These are phyloP conservation scores for Macrobrachium nipponense DNA, from an alignment of 1,140 invertebrate species.

Conservation along the genomic window DNA sequence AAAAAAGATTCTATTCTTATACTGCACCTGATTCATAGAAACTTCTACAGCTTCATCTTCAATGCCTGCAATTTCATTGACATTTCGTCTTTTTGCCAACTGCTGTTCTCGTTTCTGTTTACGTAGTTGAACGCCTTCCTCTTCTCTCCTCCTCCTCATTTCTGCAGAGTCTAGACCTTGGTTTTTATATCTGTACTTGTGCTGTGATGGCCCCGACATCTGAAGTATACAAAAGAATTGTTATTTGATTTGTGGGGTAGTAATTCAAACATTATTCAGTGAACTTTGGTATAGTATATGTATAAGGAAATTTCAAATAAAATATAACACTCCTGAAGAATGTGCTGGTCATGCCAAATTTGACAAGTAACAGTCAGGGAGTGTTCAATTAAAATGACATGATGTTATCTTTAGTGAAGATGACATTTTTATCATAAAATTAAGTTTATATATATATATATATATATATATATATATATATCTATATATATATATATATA, in stretches of 20 bases:
- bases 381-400: too few species aligned
- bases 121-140: conserved; percentile 94
- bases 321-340: too few species aligned
- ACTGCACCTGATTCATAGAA: conserved; percentile 46
- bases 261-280: background rate
- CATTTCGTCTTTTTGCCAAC: conserved; percentile 92
- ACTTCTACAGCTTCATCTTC: conserved; percentile 56
- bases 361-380: too few species aligned
- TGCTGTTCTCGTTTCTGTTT: conserved; percentile 96
- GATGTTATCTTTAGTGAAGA: too few species aligned
- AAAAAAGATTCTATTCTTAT: too few species aligned
- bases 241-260: background rate
- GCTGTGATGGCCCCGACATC: conserved; percentile 67
- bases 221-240: conserved; percentile 7
- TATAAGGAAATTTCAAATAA: background rate
- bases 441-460: too few species aligned
- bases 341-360: too few species aligned
- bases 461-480: too few species aligned
- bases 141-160: conserved; percentile 89
- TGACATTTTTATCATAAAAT: too few species aligned
- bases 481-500: too few species aligned
- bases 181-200: conserved; percentile 97
- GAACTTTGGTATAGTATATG: too few species aligned
- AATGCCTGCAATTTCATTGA: conserved; percentile 69
- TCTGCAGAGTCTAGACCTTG: conserved; percentile 91